A percentile compares a stretch with the other conserved stretches of the same genome.
Evolutionary conservation across 2,888 invertebrate species (phyloP).

Genomic region (Conus canariensis): DNA sequence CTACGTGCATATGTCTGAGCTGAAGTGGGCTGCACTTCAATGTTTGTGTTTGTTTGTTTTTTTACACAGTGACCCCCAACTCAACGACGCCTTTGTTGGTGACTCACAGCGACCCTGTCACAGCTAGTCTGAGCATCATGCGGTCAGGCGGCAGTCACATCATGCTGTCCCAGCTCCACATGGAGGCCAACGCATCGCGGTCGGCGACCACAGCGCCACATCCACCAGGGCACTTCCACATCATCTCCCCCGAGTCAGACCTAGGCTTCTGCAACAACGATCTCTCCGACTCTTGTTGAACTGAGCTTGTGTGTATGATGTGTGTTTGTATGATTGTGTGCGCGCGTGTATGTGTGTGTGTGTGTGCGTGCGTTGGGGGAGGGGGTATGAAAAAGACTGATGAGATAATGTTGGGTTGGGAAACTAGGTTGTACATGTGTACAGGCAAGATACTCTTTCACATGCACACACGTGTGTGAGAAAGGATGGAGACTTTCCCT

Average conservation of each 20-base stretch:
- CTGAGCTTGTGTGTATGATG: background rate
- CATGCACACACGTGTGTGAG: too few species aligned
- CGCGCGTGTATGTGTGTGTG: background rate
- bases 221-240: conserved; percentile 38
- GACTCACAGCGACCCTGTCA: conserved; percentile 9
- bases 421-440: background rate
- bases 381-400: too few species aligned
- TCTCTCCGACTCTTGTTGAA: conserved; percentile 43
- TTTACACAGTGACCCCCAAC: background rate
- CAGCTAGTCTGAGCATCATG: conserved; percentile 38
- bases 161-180: conserved; percentile 39
- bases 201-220: background rate
- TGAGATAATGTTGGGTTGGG: too few species aligned
- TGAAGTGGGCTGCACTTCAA: too few species aligned
- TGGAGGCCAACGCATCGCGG: conserved; percentile 24
- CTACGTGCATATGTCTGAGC: too few species aligned
- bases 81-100: conserved; percentile 17
- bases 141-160: conserved; percentile 43
- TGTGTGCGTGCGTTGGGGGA: background rate
- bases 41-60: background rate
- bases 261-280: conserved; percentile 43
- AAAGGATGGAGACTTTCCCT: too few species aligned
- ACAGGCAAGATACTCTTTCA: background rate
- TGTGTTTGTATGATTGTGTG: background rate
- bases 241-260: conserved; percentile 43